Evolutionary conservation across 2,888 invertebrate genomes (phyloP).

Genomic region (Myathropa florea): DNA sequence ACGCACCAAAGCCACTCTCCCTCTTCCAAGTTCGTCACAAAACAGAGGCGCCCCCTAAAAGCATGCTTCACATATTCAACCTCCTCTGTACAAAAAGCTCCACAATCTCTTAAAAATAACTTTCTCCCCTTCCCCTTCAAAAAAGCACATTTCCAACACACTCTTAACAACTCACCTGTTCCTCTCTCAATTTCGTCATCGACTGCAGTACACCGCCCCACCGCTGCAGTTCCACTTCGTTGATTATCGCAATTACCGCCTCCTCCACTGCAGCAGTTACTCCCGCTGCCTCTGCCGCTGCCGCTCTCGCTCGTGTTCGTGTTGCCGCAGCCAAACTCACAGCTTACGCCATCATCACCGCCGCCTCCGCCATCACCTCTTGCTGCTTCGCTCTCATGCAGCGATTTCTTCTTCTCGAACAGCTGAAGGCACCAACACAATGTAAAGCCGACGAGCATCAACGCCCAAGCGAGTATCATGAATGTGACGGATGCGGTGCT

Average conservation of each 20-base stretch:
- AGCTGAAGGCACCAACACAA: constrained; percentile 79
- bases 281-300: neutral
- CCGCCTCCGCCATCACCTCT: no score
- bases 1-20: no score
- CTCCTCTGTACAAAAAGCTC: no score
- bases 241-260: constrained; percentile 34
- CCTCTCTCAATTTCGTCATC: constrained; percentile 14
- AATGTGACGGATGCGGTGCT: constrained; percentile 76
- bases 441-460: constrained; percentile 77
- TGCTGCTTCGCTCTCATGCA: neutral
- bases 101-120: neutral
- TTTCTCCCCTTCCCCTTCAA: neutral
- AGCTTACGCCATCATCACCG: neutral
- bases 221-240: constrained; percentile 53
- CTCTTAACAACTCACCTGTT: constrained; percentile 43
- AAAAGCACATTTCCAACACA: constrained; percentile 2
- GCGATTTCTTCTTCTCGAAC: constrained; percentile 71
- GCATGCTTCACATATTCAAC: no score
- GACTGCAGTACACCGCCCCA: constrained; percentile 40
- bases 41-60: no score
- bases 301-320: neutral
- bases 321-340: neutral
- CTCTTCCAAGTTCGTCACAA: no score
- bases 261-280: neutral
- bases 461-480: constrained; percentile 78